Base-by-base conservation (phyloP, 2,113 vertebrate species). In the Pleuronectes platessa region DNA sequence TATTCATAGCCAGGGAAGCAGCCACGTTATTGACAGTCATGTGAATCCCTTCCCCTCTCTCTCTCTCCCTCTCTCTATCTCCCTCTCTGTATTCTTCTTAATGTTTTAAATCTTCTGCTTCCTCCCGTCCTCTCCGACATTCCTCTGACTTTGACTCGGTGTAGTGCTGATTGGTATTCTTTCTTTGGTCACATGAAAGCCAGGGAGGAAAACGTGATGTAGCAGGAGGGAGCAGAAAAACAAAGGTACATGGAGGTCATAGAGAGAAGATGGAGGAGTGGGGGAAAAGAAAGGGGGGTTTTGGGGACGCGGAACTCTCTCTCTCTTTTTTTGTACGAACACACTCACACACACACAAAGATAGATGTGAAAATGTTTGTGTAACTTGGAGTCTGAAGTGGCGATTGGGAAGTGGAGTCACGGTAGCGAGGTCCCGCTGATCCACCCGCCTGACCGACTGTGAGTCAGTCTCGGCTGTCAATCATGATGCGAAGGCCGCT, bases 121-220 rank as follows among this genome's bases (percentile, higher is more conserved):
- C 31, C 66, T 35, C 58, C 77, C 18, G 24, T 76, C 62, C 56
- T 70, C n/a, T 56, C 66, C 49, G 60, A 74, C 72, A 5, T 80
- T n/a, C 61, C 67, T 72, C 55, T 82, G 78, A 79, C 81, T 89
- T 85, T 85, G 82, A 27, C 70, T 80, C 51, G 31, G 55, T 68
- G 64, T 68, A 14, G 61, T 58, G 5, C n/a, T 67, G 3, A 71
- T 85, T 81, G 78, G 68, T 82, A 76, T 89, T 89, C 76, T 60
- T 77, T 73, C 68, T 74, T 27, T 76, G 71, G 84, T 84, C 82
- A 81, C 64, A 76, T 67, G 71, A 76, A 83, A 83, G 73, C 53
- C 71, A 53, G 56, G 12, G 53, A 23, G 4, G 31, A 65, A 61
- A 74, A 80, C 61, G 60, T 26, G 66, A 86, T 79, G 35, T 71